Conservation (phyloP, 2,113 vertebrate genomes). For the Blennius ocellaris region DNA sequence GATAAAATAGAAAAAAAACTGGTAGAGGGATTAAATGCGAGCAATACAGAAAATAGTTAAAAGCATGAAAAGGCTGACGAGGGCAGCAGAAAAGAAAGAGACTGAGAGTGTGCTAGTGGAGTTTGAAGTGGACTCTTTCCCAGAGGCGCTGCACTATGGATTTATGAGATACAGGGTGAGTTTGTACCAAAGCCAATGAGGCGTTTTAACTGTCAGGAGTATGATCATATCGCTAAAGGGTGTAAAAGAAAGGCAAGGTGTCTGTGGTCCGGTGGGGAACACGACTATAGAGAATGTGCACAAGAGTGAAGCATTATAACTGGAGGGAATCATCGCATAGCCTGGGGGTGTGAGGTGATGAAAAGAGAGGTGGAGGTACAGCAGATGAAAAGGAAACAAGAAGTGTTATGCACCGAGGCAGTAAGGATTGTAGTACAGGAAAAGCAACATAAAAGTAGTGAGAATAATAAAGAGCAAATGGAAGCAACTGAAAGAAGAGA, state of each 20-base stretch:
- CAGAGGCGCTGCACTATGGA: neutral
- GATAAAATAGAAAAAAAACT: no score
- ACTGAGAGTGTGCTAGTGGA: no score
- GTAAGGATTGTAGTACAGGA: no score
- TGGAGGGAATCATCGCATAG: neutral
- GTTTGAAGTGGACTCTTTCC: no score
- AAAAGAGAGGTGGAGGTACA: neutral
- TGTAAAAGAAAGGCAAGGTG: neutral
- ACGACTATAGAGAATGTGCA: neutral
- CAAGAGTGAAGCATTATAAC: neutral
- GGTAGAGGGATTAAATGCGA: no score
- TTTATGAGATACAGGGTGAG: neutral
- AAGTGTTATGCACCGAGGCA: neutral
- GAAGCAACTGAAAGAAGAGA: no score
- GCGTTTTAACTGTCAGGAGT: neutral
- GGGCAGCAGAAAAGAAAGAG: no score
- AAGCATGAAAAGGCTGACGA: no score
- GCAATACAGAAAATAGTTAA: no score
- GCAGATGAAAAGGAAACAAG: neutral
- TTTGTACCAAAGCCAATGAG: neutral
- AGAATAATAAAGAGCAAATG: no score
- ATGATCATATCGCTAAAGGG: neutral
- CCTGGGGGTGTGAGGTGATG: neutral
- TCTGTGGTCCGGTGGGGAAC: neutral
- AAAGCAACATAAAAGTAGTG: no score